Percentiles rank a stretch among this genome's conserved stretches.
Conservation (phyloP, 2,888 invertebrate species). For the Beris morrisii region DNA sequence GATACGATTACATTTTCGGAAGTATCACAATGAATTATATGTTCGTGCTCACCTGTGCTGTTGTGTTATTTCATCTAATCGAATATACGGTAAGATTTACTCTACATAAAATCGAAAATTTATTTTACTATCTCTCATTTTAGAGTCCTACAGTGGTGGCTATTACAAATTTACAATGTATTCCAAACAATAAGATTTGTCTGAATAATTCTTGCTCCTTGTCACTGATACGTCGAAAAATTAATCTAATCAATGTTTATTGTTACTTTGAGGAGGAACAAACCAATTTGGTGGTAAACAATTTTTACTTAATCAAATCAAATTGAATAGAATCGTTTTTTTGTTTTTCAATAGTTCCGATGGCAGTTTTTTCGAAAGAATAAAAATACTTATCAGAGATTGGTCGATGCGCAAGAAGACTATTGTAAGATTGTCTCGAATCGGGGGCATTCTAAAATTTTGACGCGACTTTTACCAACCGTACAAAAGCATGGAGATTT, state of each 20-base stretch:
- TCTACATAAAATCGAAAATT: too few species aligned
- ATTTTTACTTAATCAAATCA: not conserved
- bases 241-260: not conserved
- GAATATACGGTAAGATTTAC: too few species aligned
- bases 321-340: not conserved
- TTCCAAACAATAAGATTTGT: not conserved
- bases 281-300: not conserved
- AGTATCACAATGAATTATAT: too few species aligned
- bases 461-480: not conserved
- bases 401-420: not conserved
- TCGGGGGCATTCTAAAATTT: not conserved
- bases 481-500: slow-evolving; percentile 4
- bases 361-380: not conserved
- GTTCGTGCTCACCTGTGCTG: too few species aligned
- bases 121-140: too few species aligned
- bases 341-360: not conserved
- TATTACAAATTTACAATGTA: not conserved
- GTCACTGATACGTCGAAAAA: not conserved
- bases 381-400: not conserved
- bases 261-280: not conserved
- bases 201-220: not conserved
- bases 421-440: slow-evolving; percentile 1
- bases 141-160: too few species aligned
- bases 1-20: too few species aligned
- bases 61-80: too few species aligned